phyloP scores from a whole-genome alignment of 2,113 vertebrate species.

The Salvelinus fontinalis region DNA sequence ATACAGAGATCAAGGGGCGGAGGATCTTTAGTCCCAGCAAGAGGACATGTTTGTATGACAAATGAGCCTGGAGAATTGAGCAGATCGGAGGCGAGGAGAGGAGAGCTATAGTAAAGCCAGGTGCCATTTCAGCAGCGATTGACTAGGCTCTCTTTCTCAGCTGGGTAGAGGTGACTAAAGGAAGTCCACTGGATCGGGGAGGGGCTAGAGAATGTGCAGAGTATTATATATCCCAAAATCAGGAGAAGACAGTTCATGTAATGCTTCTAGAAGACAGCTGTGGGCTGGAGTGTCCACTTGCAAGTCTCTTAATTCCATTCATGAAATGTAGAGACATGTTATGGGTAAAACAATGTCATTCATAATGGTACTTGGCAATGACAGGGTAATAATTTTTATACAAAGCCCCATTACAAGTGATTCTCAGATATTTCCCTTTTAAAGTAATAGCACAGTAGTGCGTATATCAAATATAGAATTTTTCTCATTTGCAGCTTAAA shows the following conservation, averaged over 20 bases:
- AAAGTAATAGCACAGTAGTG: conserved; percentile 35
- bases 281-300: conserved; percentile 15
- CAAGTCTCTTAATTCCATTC: conserved; percentile 34
- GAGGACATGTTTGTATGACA: conserved; percentile 27
- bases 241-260: neutral
- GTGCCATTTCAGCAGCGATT: conserved; percentile 18
- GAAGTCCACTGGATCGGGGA: conserved; percentile 15
- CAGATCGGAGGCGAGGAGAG: conserved; percentile 14
- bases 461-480: conserved; percentile 64
- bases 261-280: no score
- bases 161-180: conserved; percentile 13
- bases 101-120: neutral
- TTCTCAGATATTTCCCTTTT: conserved; percentile 53
- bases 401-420: conserved; percentile 51
- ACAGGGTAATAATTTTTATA: conserved; percentile 43
- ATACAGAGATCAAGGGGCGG: conserved; percentile 37
- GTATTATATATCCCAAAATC: conserved; percentile 9
- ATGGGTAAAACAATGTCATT: conserved; percentile 36
- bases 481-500: conserved; percentile 64
- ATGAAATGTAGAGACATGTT: conserved; percentile 34
- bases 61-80: conserved; percentile 38
- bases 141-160: conserved; percentile 11
- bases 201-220: conserved; percentile 1
- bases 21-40: conserved; percentile 30
- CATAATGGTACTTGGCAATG: conserved; percentile 6